A percentile compares a stretch with the other conserved stretches of the same genome.
Conservation (phyloP, 2,113 vertebrate species). For the Emberiza fucata region DNA sequence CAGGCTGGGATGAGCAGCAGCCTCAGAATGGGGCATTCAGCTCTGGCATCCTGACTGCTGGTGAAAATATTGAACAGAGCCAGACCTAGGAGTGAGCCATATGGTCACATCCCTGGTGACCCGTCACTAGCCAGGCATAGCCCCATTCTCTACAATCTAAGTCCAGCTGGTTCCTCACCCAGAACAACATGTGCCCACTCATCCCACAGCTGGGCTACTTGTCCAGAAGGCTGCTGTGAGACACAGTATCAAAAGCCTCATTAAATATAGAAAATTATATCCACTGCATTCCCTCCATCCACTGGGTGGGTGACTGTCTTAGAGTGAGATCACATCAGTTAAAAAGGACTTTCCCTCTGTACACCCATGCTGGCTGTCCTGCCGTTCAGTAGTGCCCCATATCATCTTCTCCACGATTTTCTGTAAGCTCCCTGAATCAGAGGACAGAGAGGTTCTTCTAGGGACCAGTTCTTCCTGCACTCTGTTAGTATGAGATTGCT, state of each 20-base stretch:
- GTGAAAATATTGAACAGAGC: not conserved
- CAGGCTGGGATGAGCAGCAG: not conserved
- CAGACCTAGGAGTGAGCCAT: not conserved
- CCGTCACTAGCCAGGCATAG: not conserved
- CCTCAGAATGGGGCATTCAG: not conserved
- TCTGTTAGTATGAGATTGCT: not conserved
- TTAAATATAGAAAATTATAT: not conserved
- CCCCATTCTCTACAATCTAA: not conserved
- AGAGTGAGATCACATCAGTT: not conserved
- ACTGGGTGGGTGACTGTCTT: not conserved
- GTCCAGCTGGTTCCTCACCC: not conserved
- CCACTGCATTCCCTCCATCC: not conserved
- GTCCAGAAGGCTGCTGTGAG: not conserved
- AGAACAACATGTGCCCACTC: not conserved
- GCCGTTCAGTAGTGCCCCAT: not conserved
- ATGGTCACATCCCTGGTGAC: not conserved
- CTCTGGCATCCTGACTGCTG: not conserved
- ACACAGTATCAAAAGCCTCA: not conserved
- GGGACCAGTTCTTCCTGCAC: not conserved
- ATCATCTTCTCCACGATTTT: not conserved
- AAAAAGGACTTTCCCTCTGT: not conserved
- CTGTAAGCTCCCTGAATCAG: not conserved
- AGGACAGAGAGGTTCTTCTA: not conserved
- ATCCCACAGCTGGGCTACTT: not conserved
- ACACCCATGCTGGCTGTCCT: not conserved